Evolutionary conservation across 2,797 vertebrate species (phyloP).

Genomic region (Geotrypetes seraphini): DNA sequence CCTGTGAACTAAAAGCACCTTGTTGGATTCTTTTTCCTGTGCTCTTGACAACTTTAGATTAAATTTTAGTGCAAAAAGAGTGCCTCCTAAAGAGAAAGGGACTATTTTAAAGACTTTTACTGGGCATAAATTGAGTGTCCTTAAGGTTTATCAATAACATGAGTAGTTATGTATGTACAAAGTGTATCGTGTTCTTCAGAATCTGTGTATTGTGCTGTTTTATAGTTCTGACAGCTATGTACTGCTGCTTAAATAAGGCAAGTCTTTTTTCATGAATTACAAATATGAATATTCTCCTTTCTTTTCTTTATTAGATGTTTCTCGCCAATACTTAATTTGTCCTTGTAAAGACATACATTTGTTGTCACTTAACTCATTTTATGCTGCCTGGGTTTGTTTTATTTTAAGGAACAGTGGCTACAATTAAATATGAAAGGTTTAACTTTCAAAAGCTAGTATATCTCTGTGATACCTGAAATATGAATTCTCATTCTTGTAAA

Average conservation of each 20-base stretch:
- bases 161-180: slow-evolving; percentile 44
- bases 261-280: slow-evolving; percentile 36
- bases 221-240: slow-evolving; percentile 40
- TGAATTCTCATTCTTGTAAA: too few relatives aligned
- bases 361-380: too few relatives aligned
- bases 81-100: slow-evolving; percentile 48
- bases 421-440: too few relatives aligned
- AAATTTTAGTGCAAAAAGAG: slow-evolving; percentile 72
- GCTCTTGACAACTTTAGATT: slow-evolving; percentile 66
- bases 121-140: slow-evolving; percentile 62
- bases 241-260: slow-evolving; percentile 39
- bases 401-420: too few relatives aligned
- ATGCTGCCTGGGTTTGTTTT: too few relatives aligned
- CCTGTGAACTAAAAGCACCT: slow-evolving; percentile 91
- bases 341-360: too few relatives aligned
- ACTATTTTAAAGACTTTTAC: slow-evolving; percentile 59
- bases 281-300: too few relatives aligned
- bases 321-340: too few relatives aligned
- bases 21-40: slow-evolving; percentile 82
- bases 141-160: slow-evolving; percentile 64
- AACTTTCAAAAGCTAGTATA: too few relatives aligned
- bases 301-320: too few relatives aligned
- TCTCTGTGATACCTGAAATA: too few relatives aligned
- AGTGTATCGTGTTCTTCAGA: slow-evolving; percentile 44
- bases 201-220: slow-evolving; percentile 47